phyloP scores from a whole-genome alignment of 2,888 invertebrate species.

The Parascotia fuliginaria region DNA sequence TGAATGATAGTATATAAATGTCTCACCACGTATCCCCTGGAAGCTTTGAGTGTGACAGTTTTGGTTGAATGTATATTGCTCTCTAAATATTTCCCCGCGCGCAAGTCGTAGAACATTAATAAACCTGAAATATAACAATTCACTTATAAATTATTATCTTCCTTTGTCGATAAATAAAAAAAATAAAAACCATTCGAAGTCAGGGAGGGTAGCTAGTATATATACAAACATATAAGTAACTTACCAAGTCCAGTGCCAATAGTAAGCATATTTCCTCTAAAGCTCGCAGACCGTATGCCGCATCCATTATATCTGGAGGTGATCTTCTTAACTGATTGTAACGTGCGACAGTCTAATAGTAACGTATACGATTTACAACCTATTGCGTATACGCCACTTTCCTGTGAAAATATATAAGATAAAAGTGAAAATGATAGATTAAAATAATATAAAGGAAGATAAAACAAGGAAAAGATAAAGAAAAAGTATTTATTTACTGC shows the following conservation, averaged over 20 bases:
- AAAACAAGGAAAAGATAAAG: neutral
- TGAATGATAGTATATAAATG: neutral
- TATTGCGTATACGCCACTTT: slow-evolving; percentile 95
- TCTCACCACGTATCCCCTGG: slow-evolving; percentile 95
- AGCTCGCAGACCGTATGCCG: slow-evolving; percentile 96
- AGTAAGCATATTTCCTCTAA: slow-evolving; percentile 95
- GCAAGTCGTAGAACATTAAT: slow-evolving; percentile 96
- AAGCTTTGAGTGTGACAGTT: slow-evolving; percentile 94
- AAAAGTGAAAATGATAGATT: neutral
- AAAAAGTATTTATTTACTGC: too few species aligned
- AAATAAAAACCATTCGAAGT: too few species aligned
- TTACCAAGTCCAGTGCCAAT: slow-evolving; percentile 95
- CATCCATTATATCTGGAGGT: slow-evolving; percentile 95
- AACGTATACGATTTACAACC: slow-evolving; percentile 97
- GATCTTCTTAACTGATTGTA: slow-evolving; percentile 92
- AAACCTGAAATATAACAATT: slow-evolving; percentile 85
- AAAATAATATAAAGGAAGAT: neutral
- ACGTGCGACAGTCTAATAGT: slow-evolving; percentile 94
- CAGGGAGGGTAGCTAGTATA: too few species aligned
- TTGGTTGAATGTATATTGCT: slow-evolving; percentile 95
- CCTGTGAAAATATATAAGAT: slow-evolving; percentile 66
- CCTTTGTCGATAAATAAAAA: too few species aligned
- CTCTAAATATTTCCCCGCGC: slow-evolving; percentile 96
- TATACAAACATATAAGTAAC: too few species aligned
- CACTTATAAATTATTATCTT: too few species aligned